Evolutionary conservation across 1,140 invertebrate genomes (phyloP).

Genomic region (Andricus grossulariae): DNA sequence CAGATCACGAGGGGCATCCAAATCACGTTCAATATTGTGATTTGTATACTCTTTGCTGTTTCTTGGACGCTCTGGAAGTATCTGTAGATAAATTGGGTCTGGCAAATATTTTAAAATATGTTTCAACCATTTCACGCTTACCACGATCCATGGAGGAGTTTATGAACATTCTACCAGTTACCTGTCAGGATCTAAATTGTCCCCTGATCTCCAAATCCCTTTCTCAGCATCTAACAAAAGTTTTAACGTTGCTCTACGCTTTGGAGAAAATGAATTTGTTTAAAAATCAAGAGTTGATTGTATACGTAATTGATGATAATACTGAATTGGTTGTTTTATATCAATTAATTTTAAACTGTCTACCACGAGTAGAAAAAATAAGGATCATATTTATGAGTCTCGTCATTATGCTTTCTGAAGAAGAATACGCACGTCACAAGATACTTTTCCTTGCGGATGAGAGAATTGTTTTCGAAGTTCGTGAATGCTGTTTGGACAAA

Average conservation of each 20-base stretch:
- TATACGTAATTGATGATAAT: not conserved
- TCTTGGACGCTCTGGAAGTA: not conserved
- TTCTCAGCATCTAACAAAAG: not conserved
- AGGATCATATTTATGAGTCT: not conserved
- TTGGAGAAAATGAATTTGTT: not conserved
- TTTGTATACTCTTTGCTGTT: slow-evolving; percentile 8
- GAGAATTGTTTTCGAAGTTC: not conserved
- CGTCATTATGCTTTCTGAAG: not conserved
- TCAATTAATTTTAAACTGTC: not conserved
- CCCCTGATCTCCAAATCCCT: not conserved
- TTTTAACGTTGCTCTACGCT: not conserved
- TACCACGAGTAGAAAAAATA: not conserved
- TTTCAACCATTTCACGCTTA: not conserved
- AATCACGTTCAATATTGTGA: not conserved
- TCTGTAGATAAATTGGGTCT: not conserved
- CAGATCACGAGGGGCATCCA: not conserved
- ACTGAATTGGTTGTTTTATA: not conserved
- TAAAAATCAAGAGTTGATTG: not conserved
- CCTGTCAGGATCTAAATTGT: not conserved
- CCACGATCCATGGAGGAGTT: not conserved
- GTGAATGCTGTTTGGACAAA: not conserved
- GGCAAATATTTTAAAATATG: not conserved
- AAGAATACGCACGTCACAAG: not conserved
- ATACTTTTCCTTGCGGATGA: not conserved
- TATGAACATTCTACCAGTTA: not conserved